Evolutionary conservation across 2,888 invertebrate species (phyloP), one percentile per base, ranked within the genome.

Genomic region (Furcula furcula): DNA sequence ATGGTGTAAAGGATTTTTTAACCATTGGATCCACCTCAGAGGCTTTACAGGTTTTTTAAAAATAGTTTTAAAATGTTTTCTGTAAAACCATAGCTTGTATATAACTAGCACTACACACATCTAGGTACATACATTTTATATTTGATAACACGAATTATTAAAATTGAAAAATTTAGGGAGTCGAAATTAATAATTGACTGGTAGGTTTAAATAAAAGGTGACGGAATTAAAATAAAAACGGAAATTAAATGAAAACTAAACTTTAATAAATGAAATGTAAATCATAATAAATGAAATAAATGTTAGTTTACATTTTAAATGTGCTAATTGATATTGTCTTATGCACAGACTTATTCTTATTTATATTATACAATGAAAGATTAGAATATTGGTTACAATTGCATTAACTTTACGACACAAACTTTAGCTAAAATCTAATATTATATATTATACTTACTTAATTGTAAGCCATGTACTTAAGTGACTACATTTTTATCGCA

Each of bases 91-190:
- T 15, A 11, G 3, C 13, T 7, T 19, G 18, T 16, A 18, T 14
- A 7, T 6, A n/a, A 11, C 16, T 22, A 23, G 21, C 26, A 48
- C 39, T 32, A 55, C 52, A 47, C 34, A 10, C 31, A 40, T 45
- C 32, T 36, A 45, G 34, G 34, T 39, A 42, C 35, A 53, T 55
- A 62, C 48, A 45, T 40, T 43, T 40, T 54, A 60, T 48, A 44
- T 48, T 46, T 42, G 43, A 36, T 20, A 49, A 56, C 35, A 54
- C 55, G 51, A 63, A 71, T 65, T 60, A 66, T 70, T 78, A 62
- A 85, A 88, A 88, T 88, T 88, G 87, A 84, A 85, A 85, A 88
- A 85, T 86, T 87, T 86, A 88, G 87, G 87, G 87, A 88, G 87
- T 84, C 87, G 65, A 86, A 82, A 68, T 49, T 36, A 72, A 65